Evolutionary conservation across 2,888 invertebrate genomes (phyloP), one percentile per base, ranked within the genome.

Genomic region (Caenorhabditis plicata): DNA sequence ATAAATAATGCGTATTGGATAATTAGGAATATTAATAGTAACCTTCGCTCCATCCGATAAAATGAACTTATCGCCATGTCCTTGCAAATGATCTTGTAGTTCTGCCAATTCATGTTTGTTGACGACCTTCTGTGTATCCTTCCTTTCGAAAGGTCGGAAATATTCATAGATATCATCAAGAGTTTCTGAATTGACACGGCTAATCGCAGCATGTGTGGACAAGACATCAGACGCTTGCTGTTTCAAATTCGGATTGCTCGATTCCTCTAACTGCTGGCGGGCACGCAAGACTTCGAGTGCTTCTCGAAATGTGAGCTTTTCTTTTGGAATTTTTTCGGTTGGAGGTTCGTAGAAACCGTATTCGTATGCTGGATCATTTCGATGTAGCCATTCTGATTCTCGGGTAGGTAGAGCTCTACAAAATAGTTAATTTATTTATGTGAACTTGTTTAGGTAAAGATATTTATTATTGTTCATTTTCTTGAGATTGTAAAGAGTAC

Each of bases 301-400:
- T 50, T 78, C 78, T 23, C 77, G 52, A 19, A 78, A 71, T 64
- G 54, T 75, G 9, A 78, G 27, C 40, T 71, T 71, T 20, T 69
- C 64, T 41, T 68, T 60, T 17, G 73, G 72, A 45, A 78, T 72
- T 45, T 66, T 65, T 23, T 77, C 77, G 1, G 58, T 41, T 1
- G 73, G 57, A 15, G 74, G 77, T 45, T 78, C 78, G 36, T 74
- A 74, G 42, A 77, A 78, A 19, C 76, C 76, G 54, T 71, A 77
- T 47, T 76, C 74, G 71, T 71, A 75, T n/a, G 65, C 50, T 1
- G 67, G 69, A 51, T 74, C 71, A 38, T 75, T 69, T 29, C 69
- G 55, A 26, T 71, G 72, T 19, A 51, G 29, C 39, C 51, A 71
- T 51, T 76, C 74, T 15, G 68, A 56, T 48, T 72, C 75, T 4